These are phyloP conservation scores for Sinhomidia bicolor DNA, from an alignment of 2,888 invertebrate genomes.

Conservation along the genomic window DNA sequence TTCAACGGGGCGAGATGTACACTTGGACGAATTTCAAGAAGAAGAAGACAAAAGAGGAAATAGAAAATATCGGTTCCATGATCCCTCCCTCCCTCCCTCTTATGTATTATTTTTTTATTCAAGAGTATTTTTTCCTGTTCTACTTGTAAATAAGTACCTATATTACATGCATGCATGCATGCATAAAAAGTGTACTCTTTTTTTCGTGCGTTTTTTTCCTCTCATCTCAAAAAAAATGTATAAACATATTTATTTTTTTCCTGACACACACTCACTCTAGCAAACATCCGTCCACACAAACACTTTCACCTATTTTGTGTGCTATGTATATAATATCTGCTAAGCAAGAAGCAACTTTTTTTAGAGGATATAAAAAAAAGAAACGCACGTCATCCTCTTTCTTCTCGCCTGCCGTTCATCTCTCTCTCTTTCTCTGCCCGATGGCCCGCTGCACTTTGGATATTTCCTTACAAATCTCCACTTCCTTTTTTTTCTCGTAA, in stretches of 20 bases:
- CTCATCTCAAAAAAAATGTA: too few species aligned
- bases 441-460: too few species aligned
- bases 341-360: not conserved
- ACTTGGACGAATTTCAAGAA: slow-evolving; percentile 27
- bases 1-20: not conserved
- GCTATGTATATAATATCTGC: too few species aligned
- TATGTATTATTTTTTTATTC: too few species aligned
- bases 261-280: not conserved
- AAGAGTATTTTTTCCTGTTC: slow-evolving; percentile 10
- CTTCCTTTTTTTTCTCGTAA: too few species aligned
- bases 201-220: too few species aligned
- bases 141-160: not conserved
- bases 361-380: not conserved
- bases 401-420: not conserved
- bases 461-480: too few species aligned
- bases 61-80: not conserved
- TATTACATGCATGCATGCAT: not conserved
- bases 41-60: not conserved
- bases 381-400: not conserved
- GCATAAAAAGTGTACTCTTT: not conserved
- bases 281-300: not conserved
- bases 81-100: not conserved
- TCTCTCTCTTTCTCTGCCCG: too few species aligned
- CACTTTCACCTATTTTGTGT: not conserved
- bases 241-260: not conserved